Percentiles rank a stretch among this genome's conserved stretches.
These are phyloP conservation scores for Hypolimnas misippus DNA, from an alignment of 2,888 invertebrate genomes.

Conservation along the genomic window DNA sequence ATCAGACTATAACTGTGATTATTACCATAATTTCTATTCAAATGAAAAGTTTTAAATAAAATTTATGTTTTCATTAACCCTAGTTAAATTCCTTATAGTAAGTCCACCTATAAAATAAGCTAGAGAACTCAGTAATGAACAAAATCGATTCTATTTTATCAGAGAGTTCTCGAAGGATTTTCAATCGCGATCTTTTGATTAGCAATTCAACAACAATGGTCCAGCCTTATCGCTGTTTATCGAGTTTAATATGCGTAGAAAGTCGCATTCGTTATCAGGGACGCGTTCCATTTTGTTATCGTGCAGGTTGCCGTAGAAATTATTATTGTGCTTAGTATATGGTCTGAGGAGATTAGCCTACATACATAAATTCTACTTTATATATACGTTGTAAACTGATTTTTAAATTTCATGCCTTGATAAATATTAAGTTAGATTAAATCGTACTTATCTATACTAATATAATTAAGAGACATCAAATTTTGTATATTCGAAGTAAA, in stretches of 20 bases:
- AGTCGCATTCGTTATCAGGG: constrained; percentile 71
- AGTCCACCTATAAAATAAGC: background rate
- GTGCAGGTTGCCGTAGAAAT: constrained; percentile 62
- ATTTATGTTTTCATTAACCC: too few species aligned
- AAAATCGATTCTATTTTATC: constrained; percentile 37
- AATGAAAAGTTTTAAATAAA: too few species aligned
- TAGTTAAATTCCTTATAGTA: background rate
- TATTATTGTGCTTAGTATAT: constrained; percentile 76
- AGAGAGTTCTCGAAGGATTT: constrained; percentile 56
- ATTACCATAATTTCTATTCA: too few species aligned
- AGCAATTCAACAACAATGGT: constrained; percentile 72
- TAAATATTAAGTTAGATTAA: too few species aligned
- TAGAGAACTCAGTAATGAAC: background rate
- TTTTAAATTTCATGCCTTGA: background rate
- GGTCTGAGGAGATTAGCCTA: constrained; percentile 62
- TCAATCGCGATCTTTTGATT: constrained; percentile 79
- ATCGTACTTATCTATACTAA: too few species aligned
- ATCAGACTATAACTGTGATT: too few species aligned
- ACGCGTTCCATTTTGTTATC: constrained; percentile 78
- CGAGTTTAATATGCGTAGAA: constrained; percentile 81
- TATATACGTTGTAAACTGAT: background rate
- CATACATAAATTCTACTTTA: background rate
- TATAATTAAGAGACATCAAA: too few species aligned
- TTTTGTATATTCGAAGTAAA: too few species aligned
- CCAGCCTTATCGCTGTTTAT: constrained; percentile 72